Evolutionary conservation across 2,113 vertebrate species (phyloP).

Genomic region (Carlito syrichta): DNA sequence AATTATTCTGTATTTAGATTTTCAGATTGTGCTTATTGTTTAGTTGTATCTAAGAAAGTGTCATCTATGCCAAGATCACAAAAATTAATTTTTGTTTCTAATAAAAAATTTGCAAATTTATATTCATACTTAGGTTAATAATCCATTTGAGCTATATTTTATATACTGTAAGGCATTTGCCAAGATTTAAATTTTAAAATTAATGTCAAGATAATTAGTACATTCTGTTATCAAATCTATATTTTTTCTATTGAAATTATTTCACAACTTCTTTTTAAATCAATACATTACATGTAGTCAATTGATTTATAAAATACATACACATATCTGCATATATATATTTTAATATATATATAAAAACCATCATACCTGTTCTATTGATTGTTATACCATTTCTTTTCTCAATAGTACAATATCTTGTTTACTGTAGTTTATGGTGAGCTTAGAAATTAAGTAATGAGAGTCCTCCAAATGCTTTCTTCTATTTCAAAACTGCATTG

Average conservation of each 20-base stretch:
- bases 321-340: neutral
- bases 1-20: neutral
- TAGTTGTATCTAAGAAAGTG: neutral
- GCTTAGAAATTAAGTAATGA: slow-evolving; percentile 10
- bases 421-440: neutral
- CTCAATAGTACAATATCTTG: neutral
- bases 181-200: no score
- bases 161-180: neutral
- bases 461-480: neutral
- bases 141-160: neutral
- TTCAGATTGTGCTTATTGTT: neutral
- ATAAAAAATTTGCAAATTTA: neutral
- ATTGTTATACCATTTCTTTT: neutral
- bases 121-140: neutral
- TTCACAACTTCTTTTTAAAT: neutral
- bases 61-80: neutral
- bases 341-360: neutral
- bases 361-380: neutral
- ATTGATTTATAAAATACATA: no score
- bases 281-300: neutral
- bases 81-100: neutral
- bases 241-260: neutral
- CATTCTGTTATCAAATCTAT: neutral
- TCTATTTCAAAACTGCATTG: neutral
- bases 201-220: no score